Percentiles rank a stretch among this genome's conserved stretches.
Conservation (phyloP, 2,113 vertebrate genomes). For the Entelurus aequoreus region DNA sequence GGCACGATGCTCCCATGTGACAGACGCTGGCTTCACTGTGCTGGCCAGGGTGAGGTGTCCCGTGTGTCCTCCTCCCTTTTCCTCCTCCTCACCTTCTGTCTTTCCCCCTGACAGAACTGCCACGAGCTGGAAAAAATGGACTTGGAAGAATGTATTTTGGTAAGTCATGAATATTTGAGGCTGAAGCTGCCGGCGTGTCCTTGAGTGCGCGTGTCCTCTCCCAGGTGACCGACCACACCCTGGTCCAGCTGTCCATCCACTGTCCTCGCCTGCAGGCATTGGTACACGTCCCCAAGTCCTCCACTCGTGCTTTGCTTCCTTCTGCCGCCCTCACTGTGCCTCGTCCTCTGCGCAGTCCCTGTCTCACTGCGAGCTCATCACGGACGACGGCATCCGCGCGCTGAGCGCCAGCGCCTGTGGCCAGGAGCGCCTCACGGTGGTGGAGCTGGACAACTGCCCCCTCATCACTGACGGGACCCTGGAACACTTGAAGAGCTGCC, state of each 20-base stretch:
- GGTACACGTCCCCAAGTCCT: slow-evolving; percentile 67
- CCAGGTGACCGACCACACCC: slow-evolving; percentile 87
- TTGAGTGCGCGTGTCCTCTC: slow-evolving; percentile 33
- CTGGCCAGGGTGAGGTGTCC: slow-evolving; percentile 79
- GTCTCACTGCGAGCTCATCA: slow-evolving; percentile 91
- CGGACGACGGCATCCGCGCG: slow-evolving; percentile 87
- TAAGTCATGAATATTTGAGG: slow-evolving; percentile 56
- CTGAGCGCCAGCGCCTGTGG: slow-evolving; percentile 85
- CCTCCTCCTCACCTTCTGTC: background rate
- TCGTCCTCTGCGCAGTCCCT: slow-evolving; percentile 71
- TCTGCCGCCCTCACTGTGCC: background rate
- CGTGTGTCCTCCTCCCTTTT: background rate
- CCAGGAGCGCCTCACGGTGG: slow-evolving; percentile 82
- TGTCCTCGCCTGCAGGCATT: slow-evolving; percentile 85
- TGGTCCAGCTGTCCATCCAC: slow-evolving; percentile 87
- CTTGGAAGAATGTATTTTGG: slow-evolving; percentile 91
- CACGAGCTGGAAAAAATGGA: slow-evolving; percentile 95
- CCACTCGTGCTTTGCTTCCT: background rate
- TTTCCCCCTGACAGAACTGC: slow-evolving; percentile 73
- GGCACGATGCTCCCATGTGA: slow-evolving; percentile 87
- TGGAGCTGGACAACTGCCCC: slow-evolving; percentile 89
- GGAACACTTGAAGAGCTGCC: slow-evolving; percentile 88
- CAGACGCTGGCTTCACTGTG: slow-evolving; percentile 86
- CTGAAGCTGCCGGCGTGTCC: background rate
- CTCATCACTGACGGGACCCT: slow-evolving; percentile 85